phyloP scores from a whole-genome alignment of 1,140 invertebrate genomes.

The Macrocentrus cingulum region DNA sequence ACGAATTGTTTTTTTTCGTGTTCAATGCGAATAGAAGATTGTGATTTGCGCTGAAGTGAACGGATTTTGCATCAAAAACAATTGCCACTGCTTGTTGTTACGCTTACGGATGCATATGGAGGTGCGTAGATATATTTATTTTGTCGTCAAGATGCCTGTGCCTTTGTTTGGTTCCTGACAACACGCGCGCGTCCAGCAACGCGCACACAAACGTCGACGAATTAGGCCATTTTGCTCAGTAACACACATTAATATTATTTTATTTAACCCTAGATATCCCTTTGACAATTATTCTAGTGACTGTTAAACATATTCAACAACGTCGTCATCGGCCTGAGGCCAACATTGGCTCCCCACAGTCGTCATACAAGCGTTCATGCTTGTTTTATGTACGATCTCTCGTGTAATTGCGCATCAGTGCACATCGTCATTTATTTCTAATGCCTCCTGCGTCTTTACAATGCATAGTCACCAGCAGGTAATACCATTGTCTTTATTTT shows the following conservation, averaged over 20 bases:
- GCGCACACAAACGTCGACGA: neutral
- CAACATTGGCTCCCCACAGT: constrained; percentile 1
- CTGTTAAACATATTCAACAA: no score
- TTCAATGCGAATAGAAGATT: constrained; percentile 46
- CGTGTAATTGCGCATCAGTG: constrained; percentile 31
- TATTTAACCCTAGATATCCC: neutral
- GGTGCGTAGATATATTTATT: constrained; percentile 39
- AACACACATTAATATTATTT: neutral
- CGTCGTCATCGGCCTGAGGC: no score
- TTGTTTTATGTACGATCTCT: constrained; percentile 12
- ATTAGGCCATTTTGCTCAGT: neutral
- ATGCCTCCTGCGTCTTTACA: neutral
- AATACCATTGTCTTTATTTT: no score
- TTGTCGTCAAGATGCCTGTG: constrained; percentile 14
- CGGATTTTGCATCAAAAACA: constrained; percentile 37
- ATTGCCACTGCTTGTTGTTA: constrained; percentile 42
- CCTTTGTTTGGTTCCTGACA: constrained; percentile 32
- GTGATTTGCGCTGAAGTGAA: constrained; percentile 43
- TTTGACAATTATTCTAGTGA: neutral
- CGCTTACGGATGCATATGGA: constrained; percentile 56
- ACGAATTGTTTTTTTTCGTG: constrained; percentile 47
- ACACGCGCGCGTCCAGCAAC: constrained; percentile 7
- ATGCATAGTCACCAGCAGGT: neutral
- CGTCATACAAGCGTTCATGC: constrained; percentile 22
- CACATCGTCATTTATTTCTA: constrained; percentile 19